Evolutionary conservation across 2,888 invertebrate genomes (phyloP).

Genomic region (Bombylius discolor): DNA sequence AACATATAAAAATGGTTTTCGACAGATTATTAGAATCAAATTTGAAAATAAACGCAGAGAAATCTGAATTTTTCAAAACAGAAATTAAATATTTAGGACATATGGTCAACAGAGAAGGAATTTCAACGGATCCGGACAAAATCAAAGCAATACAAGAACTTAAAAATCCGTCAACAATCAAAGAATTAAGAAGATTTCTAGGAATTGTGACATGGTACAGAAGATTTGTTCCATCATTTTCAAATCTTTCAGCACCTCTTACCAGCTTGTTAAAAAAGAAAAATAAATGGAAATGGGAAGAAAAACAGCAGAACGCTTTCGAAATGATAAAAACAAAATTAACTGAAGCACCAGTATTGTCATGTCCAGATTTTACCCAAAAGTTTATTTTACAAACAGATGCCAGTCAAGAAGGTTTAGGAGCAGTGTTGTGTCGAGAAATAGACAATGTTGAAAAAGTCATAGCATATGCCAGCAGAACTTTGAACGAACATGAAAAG

Average conservation of each 20-base stretch:
- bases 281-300: background rate
- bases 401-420: too few species aligned
- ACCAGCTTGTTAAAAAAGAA: background rate
- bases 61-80: background rate
- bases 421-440: too few species aligned
- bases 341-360: background rate
- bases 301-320: background rate
- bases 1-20: constrained; percentile 1
- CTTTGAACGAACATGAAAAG: background rate
- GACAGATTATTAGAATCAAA: background rate
- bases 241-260: background rate
- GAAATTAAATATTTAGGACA: constrained; percentile 4
- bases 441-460: constrained; percentile 10
- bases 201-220: background rate
- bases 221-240: constrained; percentile 1
- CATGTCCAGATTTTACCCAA: background rate
- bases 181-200: too few species aligned
- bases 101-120: background rate
- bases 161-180: background rate
- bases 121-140: constrained; percentile 1
- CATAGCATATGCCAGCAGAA: constrained; percentile 9
- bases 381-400: background rate
- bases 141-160: background rate
- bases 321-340: background rate
- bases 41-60: background rate